Evolutionary conservation across 1,140 invertebrate species (phyloP), one percentile per base, ranked within the genome.

Genomic region (Trypoxylus dichotomus): DNA sequence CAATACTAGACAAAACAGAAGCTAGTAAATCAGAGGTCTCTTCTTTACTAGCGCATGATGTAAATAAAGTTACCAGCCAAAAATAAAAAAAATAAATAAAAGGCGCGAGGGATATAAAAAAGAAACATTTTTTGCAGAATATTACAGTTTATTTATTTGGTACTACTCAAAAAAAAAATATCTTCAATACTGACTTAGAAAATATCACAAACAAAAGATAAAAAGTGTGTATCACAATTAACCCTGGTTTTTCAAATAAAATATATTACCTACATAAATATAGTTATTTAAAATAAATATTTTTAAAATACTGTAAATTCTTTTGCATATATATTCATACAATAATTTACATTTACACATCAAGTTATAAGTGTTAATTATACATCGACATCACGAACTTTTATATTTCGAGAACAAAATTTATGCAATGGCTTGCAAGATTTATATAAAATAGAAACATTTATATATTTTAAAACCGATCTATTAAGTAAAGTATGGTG

Each of bases 121-220:
- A n/a, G 3, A 47, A 47, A 47, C 11, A 15, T 47, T 15, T 47
- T 47, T 47, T 63, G 60, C 25, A 10, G 60, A 63, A 63, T 63
- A 24, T 63, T 63, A 24, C 25, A 63, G 10, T 21, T 71, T 71
- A 71, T 73, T 73, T 73, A 73, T 73, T 37, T 19, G 7, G n/a
- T 32, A 15, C 71, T n/a, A 73, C 7, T 37, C 37, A 37, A 73
- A 73, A n/a, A n/a, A n/a, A 37, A 37, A 73, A 73, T 32, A 73
- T 42, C 32, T 37, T 32, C 10, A 73, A 73, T 73, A 73, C 71
- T 73, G 71, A 73, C 71, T 73, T 73, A 73, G 25, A 27, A 42
- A 32, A 21, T 73, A 73, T 73, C 71, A 73, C 71, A 73, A 73
- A 73, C 15, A 3, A 73, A 73, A 73, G 15, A 7, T 32, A 71